These are phyloP conservation scores for Gymnocypris eckloni DNA, from an alignment of 2,797 vertebrate species.

Conservation along the genomic window DNA sequence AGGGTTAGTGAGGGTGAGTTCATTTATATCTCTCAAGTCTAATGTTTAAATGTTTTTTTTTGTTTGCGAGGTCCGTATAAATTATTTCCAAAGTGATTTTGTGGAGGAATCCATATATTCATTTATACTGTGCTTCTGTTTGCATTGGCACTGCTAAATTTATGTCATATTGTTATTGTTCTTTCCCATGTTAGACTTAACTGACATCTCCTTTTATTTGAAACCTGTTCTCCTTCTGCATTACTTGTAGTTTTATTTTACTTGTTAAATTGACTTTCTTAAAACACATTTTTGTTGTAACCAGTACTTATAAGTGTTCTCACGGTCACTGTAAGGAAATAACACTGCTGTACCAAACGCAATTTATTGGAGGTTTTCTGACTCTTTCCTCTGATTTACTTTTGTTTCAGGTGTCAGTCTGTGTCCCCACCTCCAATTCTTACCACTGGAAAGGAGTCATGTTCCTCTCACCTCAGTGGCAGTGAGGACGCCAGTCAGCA, in stretches of 20 bases:
- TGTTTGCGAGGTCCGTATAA: slow-evolving; percentile 72
- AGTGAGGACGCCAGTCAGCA: slow-evolving; percentile 81
- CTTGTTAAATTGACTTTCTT: slow-evolving; percentile 60
- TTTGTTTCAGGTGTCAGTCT: slow-evolving; percentile 88
- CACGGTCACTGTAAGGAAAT: slow-evolving; percentile 13
- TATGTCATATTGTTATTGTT: slow-evolving; percentile 67
- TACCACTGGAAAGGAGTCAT: slow-evolving; percentile 79
- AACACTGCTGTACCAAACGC: slow-evolving; percentile 4
- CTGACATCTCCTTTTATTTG: slow-evolving; percentile 60
- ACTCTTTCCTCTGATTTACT: slow-evolving; percentile 62
- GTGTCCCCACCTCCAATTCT: slow-evolving; percentile 86
- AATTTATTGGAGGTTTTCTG: slow-evolving; percentile 54
- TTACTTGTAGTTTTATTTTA: slow-evolving; percentile 1
- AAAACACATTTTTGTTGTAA: slow-evolving; percentile 29
- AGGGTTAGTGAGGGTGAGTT: slow-evolving; percentile 70
- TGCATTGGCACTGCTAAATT: slow-evolving; percentile 74
- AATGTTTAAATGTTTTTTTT: slow-evolving; percentile 50
- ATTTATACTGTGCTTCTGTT: slow-evolving; percentile 65
- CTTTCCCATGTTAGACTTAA: slow-evolving; percentile 72
- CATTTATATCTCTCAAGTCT: slow-evolving; percentile 38
- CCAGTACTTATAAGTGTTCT: background rate
- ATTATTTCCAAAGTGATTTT: slow-evolving; percentile 66
- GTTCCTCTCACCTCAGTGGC: slow-evolving; percentile 84
- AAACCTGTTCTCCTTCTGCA: slow-evolving; percentile 39
- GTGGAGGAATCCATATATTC: slow-evolving; percentile 74